Percentiles rank a stretch among this genome's conserved stretches.
Evolutionary conservation across 2,888 invertebrate genomes (phyloP).

Genomic region (Hirudinaria manillensis): DNA sequence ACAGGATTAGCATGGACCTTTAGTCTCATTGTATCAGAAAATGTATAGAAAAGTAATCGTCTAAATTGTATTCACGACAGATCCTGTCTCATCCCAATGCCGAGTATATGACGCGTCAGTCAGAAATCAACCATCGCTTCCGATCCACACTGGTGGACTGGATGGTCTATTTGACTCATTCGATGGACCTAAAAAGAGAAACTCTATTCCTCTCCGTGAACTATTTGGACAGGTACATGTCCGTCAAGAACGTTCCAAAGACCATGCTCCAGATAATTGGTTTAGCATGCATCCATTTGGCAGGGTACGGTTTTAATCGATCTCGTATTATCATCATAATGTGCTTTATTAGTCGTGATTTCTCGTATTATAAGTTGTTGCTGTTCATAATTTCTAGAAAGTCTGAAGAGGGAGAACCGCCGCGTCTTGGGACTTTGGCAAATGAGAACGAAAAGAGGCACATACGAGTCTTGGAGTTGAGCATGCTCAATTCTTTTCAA

Average conservation of each 20-base stretch:
- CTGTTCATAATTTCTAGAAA: too few species aligned
- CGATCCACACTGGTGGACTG: constrained; percentile 89
- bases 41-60: too few species aligned
- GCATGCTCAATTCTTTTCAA: constrained; percentile 78
- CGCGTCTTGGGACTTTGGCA: too few species aligned
- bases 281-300: constrained; percentile 91
- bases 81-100: constrained; percentile 58
- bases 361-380: too few species aligned
- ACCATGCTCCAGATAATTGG: constrained; percentile 90
- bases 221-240: constrained; percentile 88
- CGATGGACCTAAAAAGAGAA: constrained; percentile 80
- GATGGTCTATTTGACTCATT: constrained; percentile 92
- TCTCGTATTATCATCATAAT: too few species aligned
- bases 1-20: too few species aligned
- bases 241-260: constrained; percentile 86
- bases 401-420: too few species aligned
- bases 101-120: constrained; percentile 86
- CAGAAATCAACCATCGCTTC: constrained; percentile 86
- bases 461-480: constrained; percentile 45
- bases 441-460: constrained; percentile 49
- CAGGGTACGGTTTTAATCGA: constrained; percentile 58
- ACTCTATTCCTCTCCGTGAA: constrained; percentile 87
- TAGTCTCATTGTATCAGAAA: too few species aligned
- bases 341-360: too few species aligned
- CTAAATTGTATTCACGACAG: too few species aligned